A percentile compares a stretch with the other conserved stretches of the same genome.
phyloP scores from a whole-genome alignment of 2,888 invertebrate genomes.

The Calliphora vomitoria region DNA sequence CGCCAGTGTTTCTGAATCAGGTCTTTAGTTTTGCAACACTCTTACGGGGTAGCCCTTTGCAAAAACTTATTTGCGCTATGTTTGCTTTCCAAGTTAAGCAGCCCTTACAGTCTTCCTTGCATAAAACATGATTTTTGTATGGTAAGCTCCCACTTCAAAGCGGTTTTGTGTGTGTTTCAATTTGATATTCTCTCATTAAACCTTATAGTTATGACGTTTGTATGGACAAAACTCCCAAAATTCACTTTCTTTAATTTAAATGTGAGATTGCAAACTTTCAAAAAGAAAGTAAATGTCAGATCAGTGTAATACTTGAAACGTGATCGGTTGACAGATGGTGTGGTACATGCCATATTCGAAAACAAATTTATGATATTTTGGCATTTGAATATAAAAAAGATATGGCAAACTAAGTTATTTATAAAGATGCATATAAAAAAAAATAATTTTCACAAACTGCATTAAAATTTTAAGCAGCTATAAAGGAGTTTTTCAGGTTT shows the following conservation, averaged over 20 bases:
- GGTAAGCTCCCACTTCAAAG: no score
- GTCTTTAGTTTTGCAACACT: no score
- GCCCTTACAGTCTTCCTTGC: no score
- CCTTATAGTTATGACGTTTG: no score
- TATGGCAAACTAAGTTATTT: not conserved
- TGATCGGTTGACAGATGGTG: slow-evolving; percentile 30
- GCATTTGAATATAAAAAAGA: not conserved
- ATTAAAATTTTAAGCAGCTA: not conserved
- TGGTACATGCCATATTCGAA: slow-evolving; percentile 9
- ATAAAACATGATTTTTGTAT: no score
- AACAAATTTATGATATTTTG: slow-evolving; percentile 3
- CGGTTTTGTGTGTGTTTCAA: no score
- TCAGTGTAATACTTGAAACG: slow-evolving; percentile 20
- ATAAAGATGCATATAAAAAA: not conserved
- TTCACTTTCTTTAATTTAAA: slow-evolving; percentile 7
- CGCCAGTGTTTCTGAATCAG: no score
- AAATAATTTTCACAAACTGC: not conserved
- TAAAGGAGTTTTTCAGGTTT: no score
- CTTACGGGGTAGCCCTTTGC: no score
- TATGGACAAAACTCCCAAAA: slow-evolving; percentile 7
- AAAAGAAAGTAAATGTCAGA: slow-evolving; percentile 42
- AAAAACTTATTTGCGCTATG: no score
- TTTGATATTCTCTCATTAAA: no score
- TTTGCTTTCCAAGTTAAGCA: no score
- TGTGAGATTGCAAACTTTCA: slow-evolving; percentile 39